Conservation (phyloP, 2,888 invertebrate species). For the Ectropis crepuscularia region DNA sequence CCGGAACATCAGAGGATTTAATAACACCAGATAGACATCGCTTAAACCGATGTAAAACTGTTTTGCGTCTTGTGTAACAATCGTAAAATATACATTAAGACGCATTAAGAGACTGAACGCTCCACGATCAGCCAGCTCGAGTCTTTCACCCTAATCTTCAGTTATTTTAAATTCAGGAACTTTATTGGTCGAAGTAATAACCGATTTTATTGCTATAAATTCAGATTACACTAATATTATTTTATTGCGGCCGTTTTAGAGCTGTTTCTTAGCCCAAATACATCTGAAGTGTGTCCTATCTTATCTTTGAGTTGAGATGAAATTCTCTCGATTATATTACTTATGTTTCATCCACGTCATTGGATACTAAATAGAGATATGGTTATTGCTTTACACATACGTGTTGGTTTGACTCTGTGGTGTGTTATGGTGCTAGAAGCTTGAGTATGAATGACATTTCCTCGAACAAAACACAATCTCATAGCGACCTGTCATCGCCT, state of each 20-base stretch:
- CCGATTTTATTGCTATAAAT: constrained; percentile 78
- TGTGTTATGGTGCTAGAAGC: constrained; percentile 53
- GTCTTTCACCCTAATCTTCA: constrained; percentile 78
- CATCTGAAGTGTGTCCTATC: constrained; percentile 59
- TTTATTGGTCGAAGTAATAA: constrained; percentile 80
- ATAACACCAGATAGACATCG: constrained; percentile 81
- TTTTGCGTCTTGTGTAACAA: constrained; percentile 80
- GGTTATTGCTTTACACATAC: constrained; percentile 47
- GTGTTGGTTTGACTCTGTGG: constrained; percentile 53
- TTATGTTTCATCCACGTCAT: constrained; percentile 49
- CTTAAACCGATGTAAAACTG: constrained; percentile 80
- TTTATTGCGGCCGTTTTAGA: constrained; percentile 71
- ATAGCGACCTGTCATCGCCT: constrained; percentile 48
- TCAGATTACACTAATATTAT: constrained; percentile 78
- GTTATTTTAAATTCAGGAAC: constrained; percentile 78
- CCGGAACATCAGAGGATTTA: constrained; percentile 81
- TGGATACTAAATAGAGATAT: constrained; percentile 45
- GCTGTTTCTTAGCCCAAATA: constrained; percentile 65
- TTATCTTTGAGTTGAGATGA: constrained; percentile 62
- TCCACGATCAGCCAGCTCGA: constrained; percentile 67
- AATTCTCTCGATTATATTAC: constrained; percentile 51
- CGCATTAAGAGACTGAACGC: constrained; percentile 75
- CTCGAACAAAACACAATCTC: constrained; percentile 55
- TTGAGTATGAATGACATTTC: constrained; percentile 59
- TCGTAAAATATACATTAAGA: constrained; percentile 84